These are phyloP conservation scores for Melanotaenia parkinsoni DNA, from an alignment of 2,797 vertebrate genomes.

Conservation along the genomic window DNA sequence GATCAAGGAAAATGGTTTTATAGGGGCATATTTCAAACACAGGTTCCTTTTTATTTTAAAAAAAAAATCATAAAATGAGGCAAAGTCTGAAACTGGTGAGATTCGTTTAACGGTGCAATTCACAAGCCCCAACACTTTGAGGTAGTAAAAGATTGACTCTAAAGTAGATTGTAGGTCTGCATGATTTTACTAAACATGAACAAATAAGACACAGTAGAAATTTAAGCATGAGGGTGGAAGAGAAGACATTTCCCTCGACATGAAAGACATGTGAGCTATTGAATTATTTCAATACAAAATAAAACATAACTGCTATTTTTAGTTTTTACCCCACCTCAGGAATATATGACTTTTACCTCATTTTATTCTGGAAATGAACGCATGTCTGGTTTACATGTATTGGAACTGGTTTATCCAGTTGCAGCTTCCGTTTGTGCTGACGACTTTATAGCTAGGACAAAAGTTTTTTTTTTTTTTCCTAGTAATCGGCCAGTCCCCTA, in stretches of 20 bases:
- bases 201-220: not conserved
- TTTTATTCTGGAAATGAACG: conserved; percentile 19
- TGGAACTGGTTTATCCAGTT: conserved; percentile 69
- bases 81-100: not conserved
- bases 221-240: not conserved
- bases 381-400: not conserved
- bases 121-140: not conserved
- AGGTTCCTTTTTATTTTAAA: conserved; percentile 42
- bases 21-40: conserved; percentile 48
- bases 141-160: not conserved
- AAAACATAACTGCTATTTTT: not conserved
- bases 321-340: not conserved
- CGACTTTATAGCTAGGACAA: conserved; percentile 19
- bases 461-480: not conserved
- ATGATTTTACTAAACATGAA: not conserved
- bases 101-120: not conserved
- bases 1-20: conserved; percentile 2
- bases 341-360: not conserved
- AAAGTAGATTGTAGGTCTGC: not conserved
- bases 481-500: not conserved
- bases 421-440: conserved; percentile 12
- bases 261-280: not conserved
- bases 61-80: conserved; percentile 29
- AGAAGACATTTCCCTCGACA: not conserved
- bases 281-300: not conserved